phyloP scores from a whole-genome alignment of 2,797 vertebrate species.

The Poecilia velifera region DNA sequence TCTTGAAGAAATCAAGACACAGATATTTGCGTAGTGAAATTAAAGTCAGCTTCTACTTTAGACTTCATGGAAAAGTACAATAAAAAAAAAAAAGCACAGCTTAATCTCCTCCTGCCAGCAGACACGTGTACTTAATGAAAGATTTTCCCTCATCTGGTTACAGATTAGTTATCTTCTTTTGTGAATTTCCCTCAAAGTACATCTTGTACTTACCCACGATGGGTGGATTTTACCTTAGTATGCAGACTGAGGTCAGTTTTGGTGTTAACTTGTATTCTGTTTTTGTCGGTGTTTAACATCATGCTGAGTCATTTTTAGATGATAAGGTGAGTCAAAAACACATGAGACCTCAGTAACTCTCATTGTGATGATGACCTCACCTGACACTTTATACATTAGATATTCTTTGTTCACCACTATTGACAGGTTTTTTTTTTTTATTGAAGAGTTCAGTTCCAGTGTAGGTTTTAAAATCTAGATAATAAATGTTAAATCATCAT shows the following conservation, averaged over 20 bases:
- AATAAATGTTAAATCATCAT: not conserved
- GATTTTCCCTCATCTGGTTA: not conserved
- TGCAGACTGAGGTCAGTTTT: not conserved
- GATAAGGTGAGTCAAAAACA: slow-evolving; percentile 1
- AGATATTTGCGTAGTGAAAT: not conserved
- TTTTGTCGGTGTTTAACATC: not conserved
- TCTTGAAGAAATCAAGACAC: not conserved
- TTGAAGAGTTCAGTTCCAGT: not conserved
- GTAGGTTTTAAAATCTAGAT: not conserved
- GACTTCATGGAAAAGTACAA: not conserved
- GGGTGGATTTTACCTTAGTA: not conserved
- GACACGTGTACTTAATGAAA: not conserved
- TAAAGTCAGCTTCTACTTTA: not conserved
- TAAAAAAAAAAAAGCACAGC: not conserved
- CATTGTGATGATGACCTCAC: not conserved
- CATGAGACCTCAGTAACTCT: not conserved
- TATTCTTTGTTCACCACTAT: not conserved
- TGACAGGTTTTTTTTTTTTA: not conserved
- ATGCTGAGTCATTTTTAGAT: not conserved
- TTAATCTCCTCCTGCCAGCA: not conserved
- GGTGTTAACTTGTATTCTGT: not conserved
- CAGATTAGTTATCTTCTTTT: not conserved
- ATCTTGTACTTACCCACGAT: no score
- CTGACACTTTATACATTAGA: not conserved
- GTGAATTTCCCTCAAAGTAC: not conserved